Conservation (phyloP, 2,797 vertebrate genomes). For the Aldrovandia affinis region DNA sequence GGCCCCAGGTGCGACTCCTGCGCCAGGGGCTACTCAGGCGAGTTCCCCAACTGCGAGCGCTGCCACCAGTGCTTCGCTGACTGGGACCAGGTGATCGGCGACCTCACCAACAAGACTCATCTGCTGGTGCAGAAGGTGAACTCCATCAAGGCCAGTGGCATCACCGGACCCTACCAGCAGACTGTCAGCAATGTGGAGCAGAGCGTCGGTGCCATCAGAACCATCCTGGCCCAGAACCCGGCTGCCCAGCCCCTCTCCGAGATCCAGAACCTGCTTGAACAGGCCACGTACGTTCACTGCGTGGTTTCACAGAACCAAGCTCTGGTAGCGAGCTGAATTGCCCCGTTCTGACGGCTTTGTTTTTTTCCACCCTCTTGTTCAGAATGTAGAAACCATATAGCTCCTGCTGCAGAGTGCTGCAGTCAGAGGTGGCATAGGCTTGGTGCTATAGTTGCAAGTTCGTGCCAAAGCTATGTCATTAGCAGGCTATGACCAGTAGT, state of each 20-base stretch:
- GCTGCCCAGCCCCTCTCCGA: slow-evolving; percentile 87
- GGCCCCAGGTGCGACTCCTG: slow-evolving; percentile 85
- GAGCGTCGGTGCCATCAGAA: slow-evolving; percentile 78
- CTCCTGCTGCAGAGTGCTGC: too few species aligned
- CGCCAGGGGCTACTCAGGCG: slow-evolving; percentile 87
- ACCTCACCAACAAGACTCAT: slow-evolving; percentile 89
- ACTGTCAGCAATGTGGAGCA: slow-evolving; percentile 80
- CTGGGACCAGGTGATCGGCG: slow-evolving; percentile 84
- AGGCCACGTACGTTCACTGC: slow-evolving; percentile 82
- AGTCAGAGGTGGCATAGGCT: neutral
- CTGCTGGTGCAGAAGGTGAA: slow-evolving; percentile 85
- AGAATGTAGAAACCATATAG: too few species aligned
- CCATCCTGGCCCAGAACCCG: slow-evolving; percentile 82
- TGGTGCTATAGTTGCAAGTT: neutral
- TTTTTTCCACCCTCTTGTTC: too few species aligned
- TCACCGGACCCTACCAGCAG: slow-evolving; percentile 85
- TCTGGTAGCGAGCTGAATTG: neutral
- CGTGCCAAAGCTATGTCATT: neutral
- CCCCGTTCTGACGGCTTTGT: neutral
- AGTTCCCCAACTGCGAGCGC: slow-evolving; percentile 85
- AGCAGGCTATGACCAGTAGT: neutral
- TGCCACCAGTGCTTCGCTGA: slow-evolving; percentile 94
- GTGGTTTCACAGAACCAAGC: neutral
- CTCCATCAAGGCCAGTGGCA: slow-evolving; percentile 82
- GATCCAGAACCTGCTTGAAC: slow-evolving; percentile 86